Evolutionary conservation across 92 coral and sea anemone genomes (phyloP).

Genomic region (Galaxea fascicularis): DNA sequence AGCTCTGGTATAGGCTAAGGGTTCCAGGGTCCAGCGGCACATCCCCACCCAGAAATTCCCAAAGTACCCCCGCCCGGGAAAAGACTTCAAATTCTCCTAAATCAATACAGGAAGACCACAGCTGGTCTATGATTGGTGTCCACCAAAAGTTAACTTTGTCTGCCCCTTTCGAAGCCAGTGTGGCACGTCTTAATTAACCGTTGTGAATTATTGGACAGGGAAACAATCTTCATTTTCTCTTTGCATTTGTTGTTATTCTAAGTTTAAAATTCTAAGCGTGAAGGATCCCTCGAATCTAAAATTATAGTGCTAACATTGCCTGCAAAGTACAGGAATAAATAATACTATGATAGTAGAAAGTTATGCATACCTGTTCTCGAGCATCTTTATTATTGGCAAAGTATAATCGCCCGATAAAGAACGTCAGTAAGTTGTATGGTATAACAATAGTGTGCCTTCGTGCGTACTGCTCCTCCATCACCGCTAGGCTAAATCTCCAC

Average conservation of each 20-base stretch:
- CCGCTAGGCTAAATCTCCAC: not conserved
- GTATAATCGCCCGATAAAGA: not conserved
- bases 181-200: not conserved
- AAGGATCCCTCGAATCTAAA: not conserved
- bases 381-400: not conserved
- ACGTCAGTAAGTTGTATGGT: slow-evolving; percentile 5
- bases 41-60: too few relatives aligned
- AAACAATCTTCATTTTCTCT: too few relatives aligned
- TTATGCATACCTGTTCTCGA: not conserved
- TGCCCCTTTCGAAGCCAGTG: too few relatives aligned
- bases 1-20: too few relatives aligned
- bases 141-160: not conserved
- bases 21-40: too few relatives aligned
- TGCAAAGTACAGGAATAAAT: not conserved
- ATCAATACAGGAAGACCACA: too few relatives aligned
- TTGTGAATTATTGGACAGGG: not conserved
- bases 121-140: not conserved
- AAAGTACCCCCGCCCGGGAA: too few relatives aligned
- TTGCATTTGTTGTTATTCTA: not conserved
- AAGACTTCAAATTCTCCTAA: too few relatives aligned
- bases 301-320: not conserved
- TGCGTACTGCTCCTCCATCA: not conserved
- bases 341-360: not conserved
- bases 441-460: not conserved
- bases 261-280: not conserved